A percentile compares a stretch with the other conserved stretches of the same genome.
Evolutionary conservation across 2,888 invertebrate genomes (phyloP).

Genomic region (Lasioglossum zephyrum): DNA sequence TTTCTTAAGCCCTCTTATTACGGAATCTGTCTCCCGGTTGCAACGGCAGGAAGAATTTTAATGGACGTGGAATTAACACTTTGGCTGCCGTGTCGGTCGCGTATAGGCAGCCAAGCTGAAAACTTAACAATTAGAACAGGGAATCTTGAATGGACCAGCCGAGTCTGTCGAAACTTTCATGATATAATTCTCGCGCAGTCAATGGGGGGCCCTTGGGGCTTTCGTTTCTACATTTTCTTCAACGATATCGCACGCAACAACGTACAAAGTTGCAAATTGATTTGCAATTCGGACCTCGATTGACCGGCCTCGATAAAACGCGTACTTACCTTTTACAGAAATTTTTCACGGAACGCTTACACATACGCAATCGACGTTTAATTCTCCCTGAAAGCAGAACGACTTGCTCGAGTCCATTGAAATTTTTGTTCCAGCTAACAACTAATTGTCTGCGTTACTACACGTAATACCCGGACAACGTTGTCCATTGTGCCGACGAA

Average conservation of each 20-base stretch:
- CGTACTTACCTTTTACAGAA: neutral
- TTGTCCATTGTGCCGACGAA: neutral
- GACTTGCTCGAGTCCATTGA: neutral
- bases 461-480: neutral
- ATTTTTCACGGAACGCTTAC: neutral
- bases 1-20: neutral
- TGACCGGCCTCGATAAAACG: neutral
- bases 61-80: constrained; percentile 12
- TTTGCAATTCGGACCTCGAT: too few species aligned
- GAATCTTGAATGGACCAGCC: neutral
- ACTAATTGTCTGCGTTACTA: neutral
- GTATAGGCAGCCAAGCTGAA: neutral
- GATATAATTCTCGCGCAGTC: neutral
- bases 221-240: neutral
- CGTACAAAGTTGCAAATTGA: neutral
- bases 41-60: constrained; percentile 4
- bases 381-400: neutral
- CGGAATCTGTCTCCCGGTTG: constrained; percentile 12
- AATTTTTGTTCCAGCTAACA: neutral
- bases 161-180: neutral
- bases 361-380: neutral
- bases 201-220: neutral
- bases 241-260: neutral
- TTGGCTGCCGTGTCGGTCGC: neutral
- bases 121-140: neutral